Percentiles rank a stretch among this genome's conserved stretches.
Evolutionary conservation across 1,140 invertebrate species (phyloP).

Genomic region (Anastatus disparis): DNA sequence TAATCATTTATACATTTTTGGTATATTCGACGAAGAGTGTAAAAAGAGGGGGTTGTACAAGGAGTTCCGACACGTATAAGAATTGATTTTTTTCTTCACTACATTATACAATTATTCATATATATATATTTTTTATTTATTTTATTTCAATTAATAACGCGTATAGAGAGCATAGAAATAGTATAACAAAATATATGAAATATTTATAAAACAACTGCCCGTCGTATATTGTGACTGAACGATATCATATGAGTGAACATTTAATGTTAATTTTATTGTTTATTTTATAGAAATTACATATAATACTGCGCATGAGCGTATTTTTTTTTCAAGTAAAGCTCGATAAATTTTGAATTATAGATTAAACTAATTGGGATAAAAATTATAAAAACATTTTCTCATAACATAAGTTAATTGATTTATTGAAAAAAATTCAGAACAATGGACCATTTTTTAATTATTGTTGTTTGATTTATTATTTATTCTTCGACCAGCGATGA

Average conservation of each 20-base stretch:
- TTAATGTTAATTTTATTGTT: not conserved
- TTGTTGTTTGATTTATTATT: slow-evolving; percentile 18
- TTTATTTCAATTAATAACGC: slow-evolving; percentile 35
- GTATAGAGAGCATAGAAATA: slow-evolving; percentile 62
- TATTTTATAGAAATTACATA: not conserved
- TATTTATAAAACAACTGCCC: slow-evolving; percentile 61
- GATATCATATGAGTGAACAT: slow-evolving; percentile 11
- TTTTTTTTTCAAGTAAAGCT: too few species aligned
- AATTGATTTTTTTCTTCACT: slow-evolving; percentile 14
- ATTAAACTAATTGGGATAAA: not conserved
- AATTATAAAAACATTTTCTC: too few species aligned
- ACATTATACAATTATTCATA: slow-evolving; percentile 28
- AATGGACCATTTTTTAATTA: too few species aligned
- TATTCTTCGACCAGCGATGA: slow-evolving; percentile 40
- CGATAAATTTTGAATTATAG: not conserved
- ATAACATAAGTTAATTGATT: too few species aligned
- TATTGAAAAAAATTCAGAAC: too few species aligned
- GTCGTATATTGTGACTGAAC: slow-evolving; percentile 51
- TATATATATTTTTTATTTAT: too few species aligned
- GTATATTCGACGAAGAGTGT: slow-evolving; percentile 27
- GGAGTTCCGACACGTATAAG: slow-evolving; percentile 17
- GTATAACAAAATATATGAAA: slow-evolving; percentile 68
- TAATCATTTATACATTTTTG: slow-evolving; percentile 20
- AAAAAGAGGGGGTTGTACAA: slow-evolving; percentile 34
- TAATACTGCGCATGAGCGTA: too few species aligned